phyloP scores from a whole-genome alignment of 2,888 invertebrate species.

The Volucella bombylans region DNA sequence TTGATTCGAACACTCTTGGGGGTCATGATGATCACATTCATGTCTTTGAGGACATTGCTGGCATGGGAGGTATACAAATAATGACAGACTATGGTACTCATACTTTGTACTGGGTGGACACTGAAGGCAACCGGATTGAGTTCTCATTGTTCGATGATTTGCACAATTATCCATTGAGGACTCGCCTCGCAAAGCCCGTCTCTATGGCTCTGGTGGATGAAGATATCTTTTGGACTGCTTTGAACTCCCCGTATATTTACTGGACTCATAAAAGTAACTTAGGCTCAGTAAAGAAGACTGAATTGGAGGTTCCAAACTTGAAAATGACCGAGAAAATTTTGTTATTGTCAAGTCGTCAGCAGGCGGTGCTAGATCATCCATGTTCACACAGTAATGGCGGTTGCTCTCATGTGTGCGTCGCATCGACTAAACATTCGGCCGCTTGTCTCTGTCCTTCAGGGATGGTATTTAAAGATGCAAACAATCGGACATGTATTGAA shows the following conservation, averaged over 20 bases:
- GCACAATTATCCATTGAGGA: constrained; percentile 82
- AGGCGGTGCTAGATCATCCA: constrained; percentile 82
- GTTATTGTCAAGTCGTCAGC: constrained; percentile 75
- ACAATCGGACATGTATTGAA: constrained; percentile 84
- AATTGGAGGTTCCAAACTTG: constrained; percentile 77
- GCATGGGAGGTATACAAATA: constrained; percentile 81
- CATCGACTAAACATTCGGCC: constrained; percentile 80
- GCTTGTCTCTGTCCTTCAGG: constrained; percentile 88
- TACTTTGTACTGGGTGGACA: constrained; percentile 87
- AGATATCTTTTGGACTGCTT: constrained; percentile 88
- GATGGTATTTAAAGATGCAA: constrained; percentile 83
- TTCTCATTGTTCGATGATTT: constrained; percentile 86
- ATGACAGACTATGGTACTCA: constrained; percentile 83
- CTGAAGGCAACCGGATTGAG: constrained; percentile 86
- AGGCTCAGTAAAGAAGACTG: constrained; percentile 79
- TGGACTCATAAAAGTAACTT: constrained; percentile 84
- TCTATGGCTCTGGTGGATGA: constrained; percentile 85
- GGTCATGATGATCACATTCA: constrained; percentile 84
- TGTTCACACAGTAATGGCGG: constrained; percentile 86
- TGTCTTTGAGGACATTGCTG: constrained; percentile 80
- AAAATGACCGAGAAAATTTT: constrained; percentile 76
- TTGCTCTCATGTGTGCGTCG: constrained; percentile 90
- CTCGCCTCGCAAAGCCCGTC: constrained; percentile 83
- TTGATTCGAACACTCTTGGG: constrained; percentile 88
- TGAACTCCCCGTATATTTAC: constrained; percentile 84